A percentile compares a stretch with the other conserved stretches of the same genome.
These are phyloP conservation scores for Eulemur mongoz DNA, from an alignment of 2,797 vertebrate genomes.

Conservation along the genomic window DNA sequence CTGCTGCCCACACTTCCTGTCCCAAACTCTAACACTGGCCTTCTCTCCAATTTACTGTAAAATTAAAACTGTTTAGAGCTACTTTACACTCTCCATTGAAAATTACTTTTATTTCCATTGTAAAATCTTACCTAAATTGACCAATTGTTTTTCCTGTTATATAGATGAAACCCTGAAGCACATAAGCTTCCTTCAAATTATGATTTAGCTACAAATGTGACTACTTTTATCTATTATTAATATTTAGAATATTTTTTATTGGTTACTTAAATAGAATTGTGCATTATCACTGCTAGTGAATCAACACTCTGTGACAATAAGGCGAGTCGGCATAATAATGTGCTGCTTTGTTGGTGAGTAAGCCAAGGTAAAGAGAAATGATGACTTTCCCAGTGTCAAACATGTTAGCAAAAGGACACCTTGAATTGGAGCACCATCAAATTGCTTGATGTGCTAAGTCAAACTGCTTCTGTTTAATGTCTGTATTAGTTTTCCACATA, in stretches of 20 bases:
- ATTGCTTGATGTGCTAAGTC: background rate
- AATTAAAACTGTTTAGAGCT: background rate
- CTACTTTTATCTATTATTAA: background rate
- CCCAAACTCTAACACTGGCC: background rate
- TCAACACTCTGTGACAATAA: background rate
- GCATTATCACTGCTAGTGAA: background rate
- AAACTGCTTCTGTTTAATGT: background rate
- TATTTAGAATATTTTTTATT: background rate
- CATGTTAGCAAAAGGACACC: background rate
- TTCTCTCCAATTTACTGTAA: background rate
- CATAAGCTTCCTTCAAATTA: background rate
- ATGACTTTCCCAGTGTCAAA: background rate
- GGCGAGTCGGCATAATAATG: background rate
- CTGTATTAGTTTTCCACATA: background rate
- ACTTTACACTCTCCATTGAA: background rate
- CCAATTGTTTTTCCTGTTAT: background rate
- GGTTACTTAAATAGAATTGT: background rate
- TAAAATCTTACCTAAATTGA: slow-evolving; percentile 15
- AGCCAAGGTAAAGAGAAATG: background rate
- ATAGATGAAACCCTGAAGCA: background rate
- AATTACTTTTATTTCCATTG: slow-evolving; percentile 6
- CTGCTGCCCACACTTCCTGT: background rate
- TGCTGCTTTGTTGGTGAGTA: background rate
- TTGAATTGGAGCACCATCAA: background rate
- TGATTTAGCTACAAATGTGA: slow-evolving; percentile 5